A percentile compares a stretch with the other conserved stretches of the same genome.
phyloP scores from a whole-genome alignment of 2,113 vertebrate species.

The Capra hircus region DNA sequence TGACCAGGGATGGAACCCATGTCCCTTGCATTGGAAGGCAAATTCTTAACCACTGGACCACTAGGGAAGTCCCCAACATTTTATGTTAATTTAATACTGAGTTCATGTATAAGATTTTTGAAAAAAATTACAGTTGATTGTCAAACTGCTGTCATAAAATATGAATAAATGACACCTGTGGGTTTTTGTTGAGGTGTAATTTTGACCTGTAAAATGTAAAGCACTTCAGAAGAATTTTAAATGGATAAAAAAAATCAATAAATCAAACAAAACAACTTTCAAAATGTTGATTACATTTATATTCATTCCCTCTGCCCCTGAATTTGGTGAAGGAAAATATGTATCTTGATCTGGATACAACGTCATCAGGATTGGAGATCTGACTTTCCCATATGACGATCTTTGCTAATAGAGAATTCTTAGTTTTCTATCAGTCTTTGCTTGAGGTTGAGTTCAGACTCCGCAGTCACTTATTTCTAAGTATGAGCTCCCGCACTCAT shows the following conservation, averaged over 20 bases:
- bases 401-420: neutral
- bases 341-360: neutral
- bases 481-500: neutral
- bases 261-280: neutral
- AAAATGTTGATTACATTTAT: neutral
- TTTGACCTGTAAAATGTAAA: neutral
- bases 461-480: neutral
- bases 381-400: neutral
- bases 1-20: neutral
- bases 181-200: neutral
- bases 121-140: neutral
- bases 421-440: neutral
- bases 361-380: neutral
- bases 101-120: neutral
- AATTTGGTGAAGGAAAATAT: neutral
- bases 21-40: neutral
- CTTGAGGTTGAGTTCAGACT: neutral
- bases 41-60: neutral
- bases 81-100: slow-evolving; percentile 5
- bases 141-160: neutral
- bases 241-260: neutral
- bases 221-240: neutral
- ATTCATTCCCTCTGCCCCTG: neutral
- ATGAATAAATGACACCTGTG: neutral
- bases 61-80: neutral